phyloP scores from a whole-genome alignment of 2,888 invertebrate species.

The Mylabris sibirica region DNA sequence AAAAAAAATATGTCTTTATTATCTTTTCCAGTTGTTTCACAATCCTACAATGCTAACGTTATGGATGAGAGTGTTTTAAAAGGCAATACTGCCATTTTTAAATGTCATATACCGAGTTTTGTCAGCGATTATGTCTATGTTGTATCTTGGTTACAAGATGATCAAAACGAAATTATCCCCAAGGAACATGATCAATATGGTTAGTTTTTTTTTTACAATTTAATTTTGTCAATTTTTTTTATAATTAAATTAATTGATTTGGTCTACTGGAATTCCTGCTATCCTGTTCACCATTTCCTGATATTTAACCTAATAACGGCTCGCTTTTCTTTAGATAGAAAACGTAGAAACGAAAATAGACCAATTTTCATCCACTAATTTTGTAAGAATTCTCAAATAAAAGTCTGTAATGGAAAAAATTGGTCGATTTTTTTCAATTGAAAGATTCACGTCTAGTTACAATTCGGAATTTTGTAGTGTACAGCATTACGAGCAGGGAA shows the following conservation, averaged over 20 bases:
- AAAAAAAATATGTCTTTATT: not conserved
- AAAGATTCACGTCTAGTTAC: not conserved
- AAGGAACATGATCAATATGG: slow-evolving; percentile 51
- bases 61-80: slow-evolving; percentile 92
- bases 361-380: not conserved
- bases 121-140: slow-evolving; percentile 89
- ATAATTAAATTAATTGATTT: slow-evolving; percentile 8
- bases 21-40: slow-evolving; percentile 82
- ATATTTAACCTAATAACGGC: not conserved
- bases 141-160: slow-evolving; percentile 86
- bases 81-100: slow-evolving; percentile 89
- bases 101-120: slow-evolving; percentile 94
- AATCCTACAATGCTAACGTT: slow-evolving; percentile 88
- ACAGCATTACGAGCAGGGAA: not conserved
- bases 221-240: slow-evolving; percentile 14
- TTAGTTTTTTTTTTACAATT: slow-evolving; percentile 26
- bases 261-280: slow-evolving; percentile 34
- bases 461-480: not conserved
- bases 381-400: not conserved
- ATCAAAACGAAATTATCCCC: slow-evolving; percentile 69
- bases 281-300: slow-evolving; percentile 16
- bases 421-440: not conserved
- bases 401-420: not conserved
- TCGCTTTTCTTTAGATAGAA: slow-evolving; percentile 20
- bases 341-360: not conserved